Conservation (phyloP, 1,140 invertebrate species). For the Anastrepha obliqua region DNA sequence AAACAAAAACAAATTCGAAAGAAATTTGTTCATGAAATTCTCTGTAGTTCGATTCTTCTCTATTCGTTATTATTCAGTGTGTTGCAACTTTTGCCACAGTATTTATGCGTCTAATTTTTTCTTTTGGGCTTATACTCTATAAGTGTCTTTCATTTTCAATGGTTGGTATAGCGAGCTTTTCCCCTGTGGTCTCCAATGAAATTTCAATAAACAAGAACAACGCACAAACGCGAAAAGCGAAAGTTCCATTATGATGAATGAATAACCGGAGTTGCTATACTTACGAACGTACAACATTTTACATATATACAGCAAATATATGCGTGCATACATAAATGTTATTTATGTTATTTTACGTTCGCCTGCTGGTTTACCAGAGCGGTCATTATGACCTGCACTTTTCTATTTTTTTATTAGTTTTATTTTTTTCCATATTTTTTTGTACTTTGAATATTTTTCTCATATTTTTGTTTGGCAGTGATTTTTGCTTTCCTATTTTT, state of each 20-base stretch:
- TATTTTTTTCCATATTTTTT: background rate
- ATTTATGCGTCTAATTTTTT: too few relatives aligned
- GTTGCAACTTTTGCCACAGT: too few relatives aligned
- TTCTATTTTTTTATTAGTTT: background rate
- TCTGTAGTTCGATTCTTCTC: too few relatives aligned
- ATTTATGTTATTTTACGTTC: conserved; percentile 20
- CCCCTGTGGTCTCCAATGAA: background rate
- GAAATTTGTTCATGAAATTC: too few relatives aligned
- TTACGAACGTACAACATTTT: background rate
- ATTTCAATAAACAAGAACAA: conserved; percentile 48
- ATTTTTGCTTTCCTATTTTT: conserved; percentile 4
- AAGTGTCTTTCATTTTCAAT: background rate
- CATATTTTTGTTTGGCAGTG: background rate
- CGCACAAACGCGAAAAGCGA: background rate
- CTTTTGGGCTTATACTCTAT: too few relatives aligned
- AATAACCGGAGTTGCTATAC: background rate
- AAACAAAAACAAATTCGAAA: too few relatives aligned
- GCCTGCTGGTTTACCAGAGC: background rate
- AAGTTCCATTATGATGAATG: conserved; percentile 41
- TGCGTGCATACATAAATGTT: background rate
- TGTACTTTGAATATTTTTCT: background rate
- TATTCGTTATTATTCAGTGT: too few relatives aligned
- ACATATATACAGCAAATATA: background rate
- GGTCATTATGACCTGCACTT: conserved; percentile 37
- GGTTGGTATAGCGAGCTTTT: background rate